These are phyloP conservation scores for Acleris literana DNA, from an alignment of 2,888 invertebrate species.

Conservation along the genomic window DNA sequence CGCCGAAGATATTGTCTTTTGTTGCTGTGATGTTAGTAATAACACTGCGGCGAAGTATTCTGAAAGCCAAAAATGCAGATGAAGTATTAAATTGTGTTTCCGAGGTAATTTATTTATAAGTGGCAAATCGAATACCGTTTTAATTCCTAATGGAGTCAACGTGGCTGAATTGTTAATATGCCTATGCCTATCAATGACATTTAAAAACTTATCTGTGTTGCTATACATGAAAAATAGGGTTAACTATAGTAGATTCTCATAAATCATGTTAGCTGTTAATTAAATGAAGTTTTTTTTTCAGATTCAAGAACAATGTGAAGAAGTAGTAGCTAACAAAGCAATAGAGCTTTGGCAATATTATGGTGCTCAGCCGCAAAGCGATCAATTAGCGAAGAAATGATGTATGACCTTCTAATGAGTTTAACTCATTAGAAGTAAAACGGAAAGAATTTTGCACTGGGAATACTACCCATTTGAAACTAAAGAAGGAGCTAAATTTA, in stretches of 20 bases:
- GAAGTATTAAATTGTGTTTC: constrained; percentile 86
- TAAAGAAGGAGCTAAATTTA: constrained; percentile 25
- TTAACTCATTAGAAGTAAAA: constrained; percentile 76
- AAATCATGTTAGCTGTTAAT: constrained; percentile 3
- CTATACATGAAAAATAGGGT: not conserved
- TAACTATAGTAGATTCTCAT: constrained; percentile 8
- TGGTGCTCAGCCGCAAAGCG: constrained; percentile 83
- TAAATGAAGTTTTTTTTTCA: constrained; percentile 55
- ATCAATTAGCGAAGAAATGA: constrained; percentile 78
- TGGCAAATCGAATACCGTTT: too few relatives aligned
- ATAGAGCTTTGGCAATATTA: constrained; percentile 94
- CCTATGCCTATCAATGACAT: not conserved
- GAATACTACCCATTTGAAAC: constrained; percentile 11
- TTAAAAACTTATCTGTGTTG: constrained; percentile 11
- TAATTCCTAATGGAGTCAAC: too few relatives aligned
- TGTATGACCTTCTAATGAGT: constrained; percentile 82
- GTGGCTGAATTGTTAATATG: constrained; percentile 8
- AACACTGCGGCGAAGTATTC: constrained; percentile 86
- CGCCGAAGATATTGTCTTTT: constrained; percentile 91
- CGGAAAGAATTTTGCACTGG: constrained; percentile 5
- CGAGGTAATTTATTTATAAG: constrained; percentile 64
- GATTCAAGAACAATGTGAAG: constrained; percentile 91
- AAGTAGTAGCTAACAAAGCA: constrained; percentile 92
- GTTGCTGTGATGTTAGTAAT: constrained; percentile 89
- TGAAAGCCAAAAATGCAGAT: constrained; percentile 84